Base-by-base conservation (phyloP, 2,113 vertebrate genomes). In the Thamnaconus septentrionalis region DNA sequence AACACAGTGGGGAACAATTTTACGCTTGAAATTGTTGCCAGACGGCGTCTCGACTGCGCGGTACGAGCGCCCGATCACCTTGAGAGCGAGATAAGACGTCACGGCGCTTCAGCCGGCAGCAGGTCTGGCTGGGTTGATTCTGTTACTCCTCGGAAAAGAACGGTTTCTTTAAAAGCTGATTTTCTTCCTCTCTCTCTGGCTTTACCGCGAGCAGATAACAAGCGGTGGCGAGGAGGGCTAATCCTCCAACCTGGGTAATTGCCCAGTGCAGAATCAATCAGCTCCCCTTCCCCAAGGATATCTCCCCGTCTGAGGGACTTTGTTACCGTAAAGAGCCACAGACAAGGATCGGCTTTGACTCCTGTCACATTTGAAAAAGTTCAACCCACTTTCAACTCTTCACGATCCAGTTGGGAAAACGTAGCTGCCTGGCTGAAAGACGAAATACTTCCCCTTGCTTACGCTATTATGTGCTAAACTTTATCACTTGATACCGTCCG, bases 241-340 rank as follows among this genome's bases (percentile, higher is more conserved):
- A 88, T 82, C 75, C 76, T 72, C 48, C 52, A 42, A 50, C 55
- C 66, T 87, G 85, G 83, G 76, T 67, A 51, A 55, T 61, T 59
- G 75, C 86, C 83, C 86, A 61, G 63, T 40, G 54, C 8, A 51
- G 47, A 80, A 76, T 81, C 46, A 84, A 66, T 87, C 70, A 64
- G 12, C 57, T 60, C 50, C 49, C 51, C 47, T 12, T 53, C 55
- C 71, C 67, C 53, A 71, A 83, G 76, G 79, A 83, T 70, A 81
- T 78, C 65, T 42, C 8, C 70, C 5, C 62, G 65, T 47, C 55
- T 79, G 74, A 79, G 85, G 74, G 73, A 71, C 68, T 55, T 80
- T 55, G 59, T 76, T 49, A 2, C 47, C 39, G 8, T 56, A 61
- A 71, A 73, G 51, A 56, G 47, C 4, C 47, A 8, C 69, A 53